phyloP scores from a whole-genome alignment of 2,797 vertebrate genomes.

The Decapterus maruadsi region DNA sequence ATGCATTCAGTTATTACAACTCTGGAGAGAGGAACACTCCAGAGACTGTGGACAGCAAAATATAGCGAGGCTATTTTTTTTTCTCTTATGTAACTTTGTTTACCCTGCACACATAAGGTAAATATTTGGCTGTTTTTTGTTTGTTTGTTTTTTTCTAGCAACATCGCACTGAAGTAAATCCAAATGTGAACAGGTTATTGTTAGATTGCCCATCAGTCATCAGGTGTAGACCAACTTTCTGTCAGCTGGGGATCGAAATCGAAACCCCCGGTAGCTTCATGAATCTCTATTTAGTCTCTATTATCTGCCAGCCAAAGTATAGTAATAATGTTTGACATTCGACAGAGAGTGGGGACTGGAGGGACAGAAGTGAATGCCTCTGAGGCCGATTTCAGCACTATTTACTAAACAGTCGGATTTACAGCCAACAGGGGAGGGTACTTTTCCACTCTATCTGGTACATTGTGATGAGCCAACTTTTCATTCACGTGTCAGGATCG shows the following conservation, averaged over 20 bases:
- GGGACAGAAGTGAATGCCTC: constrained; percentile 23
- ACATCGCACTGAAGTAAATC: constrained; percentile 16
- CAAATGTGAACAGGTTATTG: constrained; percentile 24
- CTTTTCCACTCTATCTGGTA: constrained; percentile 53
- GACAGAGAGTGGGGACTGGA: constrained; percentile 25
- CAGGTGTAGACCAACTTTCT: constrained; percentile 32
- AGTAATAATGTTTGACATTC: constrained; percentile 40
- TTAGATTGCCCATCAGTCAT: constrained; percentile 20
- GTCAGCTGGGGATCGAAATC: constrained; percentile 25
- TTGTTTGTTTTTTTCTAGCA: background rate
- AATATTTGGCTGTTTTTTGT: background rate
- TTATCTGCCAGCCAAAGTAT: constrained; percentile 33
- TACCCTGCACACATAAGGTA: constrained; percentile 10
- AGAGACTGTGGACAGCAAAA: constrained; percentile 23
- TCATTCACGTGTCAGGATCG: constrained; percentile 6
- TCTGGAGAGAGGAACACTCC: constrained; percentile 4
- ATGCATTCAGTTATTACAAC: constrained; percentile 55
- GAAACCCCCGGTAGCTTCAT: constrained; percentile 35
- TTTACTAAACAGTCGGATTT: constrained; percentile 66
- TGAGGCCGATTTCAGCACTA: constrained; percentile 35
- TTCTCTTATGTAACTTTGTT: constrained; percentile 36
- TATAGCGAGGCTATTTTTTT: background rate
- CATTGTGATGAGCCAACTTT: background rate
- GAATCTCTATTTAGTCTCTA: constrained; percentile 33
- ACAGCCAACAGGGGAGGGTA: constrained; percentile 41